phyloP scores from a whole-genome alignment of 1,140 invertebrate genomes.

The Drosophila ambigua region DNA sequence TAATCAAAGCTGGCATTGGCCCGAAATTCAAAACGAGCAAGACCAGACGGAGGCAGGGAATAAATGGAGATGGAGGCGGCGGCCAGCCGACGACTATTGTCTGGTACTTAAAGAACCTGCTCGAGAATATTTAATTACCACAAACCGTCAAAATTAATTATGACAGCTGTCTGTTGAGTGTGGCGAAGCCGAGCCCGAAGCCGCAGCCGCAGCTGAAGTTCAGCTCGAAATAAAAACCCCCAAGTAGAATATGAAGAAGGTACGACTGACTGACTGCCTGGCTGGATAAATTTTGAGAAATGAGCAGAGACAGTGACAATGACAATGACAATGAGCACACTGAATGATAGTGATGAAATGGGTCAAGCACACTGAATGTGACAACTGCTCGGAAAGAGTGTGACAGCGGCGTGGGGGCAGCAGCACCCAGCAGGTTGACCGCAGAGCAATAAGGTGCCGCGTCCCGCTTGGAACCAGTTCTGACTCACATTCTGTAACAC shows the following conservation, averaged over 20 bases:
- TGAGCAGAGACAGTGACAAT: conserved; percentile 30
- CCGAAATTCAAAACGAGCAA: conserved; percentile 65
- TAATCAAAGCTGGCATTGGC: conserved; percentile 71
- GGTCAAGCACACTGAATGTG: conserved; percentile 75
- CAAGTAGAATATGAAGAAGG: conserved; percentile 30
- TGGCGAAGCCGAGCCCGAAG: conserved; percentile 43
- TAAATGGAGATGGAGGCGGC: neutral
- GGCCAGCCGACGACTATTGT: conserved; percentile 45
- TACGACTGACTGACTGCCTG: conserved; percentile 1
- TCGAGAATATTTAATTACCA: conserved; percentile 76
- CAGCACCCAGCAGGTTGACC: neutral
- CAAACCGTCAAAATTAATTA: conserved; percentile 77
- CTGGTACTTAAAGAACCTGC: conserved; percentile 64
- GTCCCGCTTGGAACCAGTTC: conserved; percentile 14
- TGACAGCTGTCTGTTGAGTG: conserved; percentile 78
- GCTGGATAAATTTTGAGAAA: conserved; percentile 24
- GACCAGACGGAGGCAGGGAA: neutral
- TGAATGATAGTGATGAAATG: conserved; percentile 67
- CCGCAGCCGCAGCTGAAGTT: conserved; percentile 29
- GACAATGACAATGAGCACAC: conserved; percentile 56
- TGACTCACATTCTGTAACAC: too few relatives aligned
- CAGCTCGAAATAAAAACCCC: conserved; percentile 17
- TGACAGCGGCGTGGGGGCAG: conserved; percentile 27
- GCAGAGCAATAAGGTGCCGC: neutral
- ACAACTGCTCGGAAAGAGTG: conserved; percentile 55